These are phyloP conservation scores for Neotoxoptera formosana DNA, from an alignment of 1,140 invertebrate species.

Conservation along the genomic window DNA sequence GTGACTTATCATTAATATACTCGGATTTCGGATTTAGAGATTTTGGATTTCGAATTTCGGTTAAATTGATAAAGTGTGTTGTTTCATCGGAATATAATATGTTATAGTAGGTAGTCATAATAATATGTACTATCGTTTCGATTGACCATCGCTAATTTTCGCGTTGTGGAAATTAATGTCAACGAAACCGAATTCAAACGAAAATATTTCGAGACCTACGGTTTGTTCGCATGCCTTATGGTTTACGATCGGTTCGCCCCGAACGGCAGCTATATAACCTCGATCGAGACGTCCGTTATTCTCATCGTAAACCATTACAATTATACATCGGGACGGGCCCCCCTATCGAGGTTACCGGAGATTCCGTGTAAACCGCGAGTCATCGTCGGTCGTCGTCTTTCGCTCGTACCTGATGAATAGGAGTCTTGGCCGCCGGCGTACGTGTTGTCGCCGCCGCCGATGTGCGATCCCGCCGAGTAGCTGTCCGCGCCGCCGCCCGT, in stretches of 20 bases:
- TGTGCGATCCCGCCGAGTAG: conserved; percentile 54
- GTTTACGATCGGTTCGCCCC: too few species aligned
- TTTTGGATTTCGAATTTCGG: too few species aligned
- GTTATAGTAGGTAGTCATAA: background rate
- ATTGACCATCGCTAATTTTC: background rate
- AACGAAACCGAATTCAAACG: background rate
- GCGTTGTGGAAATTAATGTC: background rate
- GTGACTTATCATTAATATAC: background rate
- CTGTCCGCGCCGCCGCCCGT: conserved; percentile 58
- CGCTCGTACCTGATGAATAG: conserved; percentile 29
- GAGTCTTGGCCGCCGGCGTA: conserved; percentile 56
- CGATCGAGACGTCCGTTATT: background rate
- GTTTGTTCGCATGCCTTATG: background rate
- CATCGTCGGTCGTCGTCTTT: background rate
- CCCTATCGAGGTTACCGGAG: background rate
- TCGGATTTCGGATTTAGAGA: too few species aligned
- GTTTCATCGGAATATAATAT: background rate
- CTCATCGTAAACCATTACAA: background rate
- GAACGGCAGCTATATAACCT: background rate
- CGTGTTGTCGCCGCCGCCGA: conserved; percentile 54
- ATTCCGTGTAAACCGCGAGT: background rate
- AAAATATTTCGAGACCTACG: background rate
- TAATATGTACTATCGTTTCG: background rate
- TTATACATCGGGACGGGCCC: background rate
- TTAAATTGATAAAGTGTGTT: background rate